Conservation (phyloP, 2,888 invertebrate genomes). For the Brachycybe producta region DNA sequence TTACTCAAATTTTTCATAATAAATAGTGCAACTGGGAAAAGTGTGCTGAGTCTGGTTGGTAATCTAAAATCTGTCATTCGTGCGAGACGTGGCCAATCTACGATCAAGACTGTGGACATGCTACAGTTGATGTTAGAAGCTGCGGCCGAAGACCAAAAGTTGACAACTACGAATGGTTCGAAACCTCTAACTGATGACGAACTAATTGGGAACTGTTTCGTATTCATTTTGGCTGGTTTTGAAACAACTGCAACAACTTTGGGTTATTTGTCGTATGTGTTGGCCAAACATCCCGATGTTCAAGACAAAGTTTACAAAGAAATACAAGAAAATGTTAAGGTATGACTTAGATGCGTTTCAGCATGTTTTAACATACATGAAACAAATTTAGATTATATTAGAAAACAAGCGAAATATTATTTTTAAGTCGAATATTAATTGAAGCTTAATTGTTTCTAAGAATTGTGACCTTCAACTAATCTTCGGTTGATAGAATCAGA, state of each 20-base stretch:
- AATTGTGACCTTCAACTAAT: no score
- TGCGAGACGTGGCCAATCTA: not conserved
- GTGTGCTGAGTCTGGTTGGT: not conserved
- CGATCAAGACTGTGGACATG: not conserved
- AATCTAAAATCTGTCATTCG: not conserved
- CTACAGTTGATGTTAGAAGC: conserved; percentile 10
- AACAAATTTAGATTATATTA: no score
- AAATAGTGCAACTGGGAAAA: not conserved
- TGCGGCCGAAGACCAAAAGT: no score
- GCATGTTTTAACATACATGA: no score
- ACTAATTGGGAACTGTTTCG: not conserved
- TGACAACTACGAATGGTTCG: not conserved
- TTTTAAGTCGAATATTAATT: no score
- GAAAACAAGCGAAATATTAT: no score
- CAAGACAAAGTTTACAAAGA: conserved; percentile 15
- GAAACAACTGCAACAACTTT: conserved; percentile 13
- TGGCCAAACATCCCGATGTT: conserved; percentile 2
- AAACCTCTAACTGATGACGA: not conserved
- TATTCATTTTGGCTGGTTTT: conserved; percentile 11
- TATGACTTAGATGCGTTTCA: no score
- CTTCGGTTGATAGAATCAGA: no score
- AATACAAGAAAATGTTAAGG: conserved; percentile 6
- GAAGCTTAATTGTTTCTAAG: no score
- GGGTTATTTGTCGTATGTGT: not conserved
- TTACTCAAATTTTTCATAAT: not conserved